Conservation (phyloP, 2,797 vertebrate species). For the Gymnothorax reevesii region DNA sequence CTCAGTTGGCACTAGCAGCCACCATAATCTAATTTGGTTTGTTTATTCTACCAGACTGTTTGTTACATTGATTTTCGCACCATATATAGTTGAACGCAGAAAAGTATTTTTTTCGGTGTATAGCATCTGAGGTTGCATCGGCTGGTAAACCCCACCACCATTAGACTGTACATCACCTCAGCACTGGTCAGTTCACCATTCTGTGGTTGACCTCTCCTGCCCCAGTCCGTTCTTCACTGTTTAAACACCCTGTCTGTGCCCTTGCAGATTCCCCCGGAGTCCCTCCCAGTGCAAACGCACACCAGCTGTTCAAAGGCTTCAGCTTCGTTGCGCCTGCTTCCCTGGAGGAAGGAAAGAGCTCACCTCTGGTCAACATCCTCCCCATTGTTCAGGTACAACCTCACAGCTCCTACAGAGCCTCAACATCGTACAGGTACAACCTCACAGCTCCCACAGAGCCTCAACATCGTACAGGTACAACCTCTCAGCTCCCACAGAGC, state of each 20-base stretch:
- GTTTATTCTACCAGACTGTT: background rate
- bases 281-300: constrained; percentile 94
- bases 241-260: background rate
- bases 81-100: background rate
- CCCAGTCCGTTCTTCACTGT: background rate
- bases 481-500: too few species aligned
- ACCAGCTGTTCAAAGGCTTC: constrained; percentile 98
- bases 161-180: background rate
- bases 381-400: constrained; percentile 58
- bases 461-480: background rate
- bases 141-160: too few species aligned
- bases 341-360: constrained; percentile 89
- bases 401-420: background rate
- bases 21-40: background rate
- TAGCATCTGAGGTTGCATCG: background rate
- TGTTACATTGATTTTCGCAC: background rate
- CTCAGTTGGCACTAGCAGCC: background rate
- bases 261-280: constrained; percentile 92
- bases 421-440: too few species aligned
- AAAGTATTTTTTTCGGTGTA: background rate
- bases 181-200: background rate
- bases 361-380: constrained; percentile 85
- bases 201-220: background rate
- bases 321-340: constrained; percentile 92
- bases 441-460: too few species aligned